Evolutionary conservation across 2,888 invertebrate genomes (phyloP).

Genomic region (Acleris sparsana): DNA sequence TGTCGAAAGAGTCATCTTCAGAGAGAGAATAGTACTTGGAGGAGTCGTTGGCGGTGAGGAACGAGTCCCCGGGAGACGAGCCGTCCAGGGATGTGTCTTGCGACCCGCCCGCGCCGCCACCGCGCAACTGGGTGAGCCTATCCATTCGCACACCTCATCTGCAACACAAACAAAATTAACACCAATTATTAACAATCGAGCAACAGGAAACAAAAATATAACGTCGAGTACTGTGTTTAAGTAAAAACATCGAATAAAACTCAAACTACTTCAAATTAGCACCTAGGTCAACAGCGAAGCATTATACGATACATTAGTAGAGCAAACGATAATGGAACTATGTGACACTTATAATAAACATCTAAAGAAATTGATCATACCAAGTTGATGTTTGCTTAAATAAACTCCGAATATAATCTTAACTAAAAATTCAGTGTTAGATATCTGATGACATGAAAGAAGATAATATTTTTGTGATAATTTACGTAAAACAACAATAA

Average conservation of each 20-base stretch:
- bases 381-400: conserved; percentile 49
- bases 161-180: conserved; percentile 55
- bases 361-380: conserved; percentile 48
- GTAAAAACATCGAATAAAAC: conserved; percentile 61
- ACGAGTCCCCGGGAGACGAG: conserved; percentile 70
- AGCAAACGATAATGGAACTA: conserved; percentile 74
- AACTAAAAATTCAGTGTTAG: conserved; percentile 40
- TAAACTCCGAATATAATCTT: conserved; percentile 44
- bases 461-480: conserved; percentile 58
- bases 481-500: conserved; percentile 69
- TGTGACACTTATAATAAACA: conserved; percentile 72
- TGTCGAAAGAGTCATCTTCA: conserved; percentile 71
- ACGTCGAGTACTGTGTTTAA: conserved; percentile 40
- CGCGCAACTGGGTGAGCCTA: conserved; percentile 75
- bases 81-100: conserved; percentile 71
- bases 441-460: conserved; percentile 41
- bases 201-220: conserved; percentile 42
- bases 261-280: conserved; percentile 73
- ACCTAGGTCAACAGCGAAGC: conserved; percentile 78
- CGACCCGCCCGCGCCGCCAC: conserved; percentile 66
- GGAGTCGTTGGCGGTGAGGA: conserved; percentile 73
- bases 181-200: conserved; percentile 41
- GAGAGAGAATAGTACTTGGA: conserved; percentile 77
- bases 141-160: conserved; percentile 81
- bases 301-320: conserved; percentile 74